Base-by-base conservation (phyloP, 2,797 vertebrate species). In the Leptodactylus fallax region DNA sequence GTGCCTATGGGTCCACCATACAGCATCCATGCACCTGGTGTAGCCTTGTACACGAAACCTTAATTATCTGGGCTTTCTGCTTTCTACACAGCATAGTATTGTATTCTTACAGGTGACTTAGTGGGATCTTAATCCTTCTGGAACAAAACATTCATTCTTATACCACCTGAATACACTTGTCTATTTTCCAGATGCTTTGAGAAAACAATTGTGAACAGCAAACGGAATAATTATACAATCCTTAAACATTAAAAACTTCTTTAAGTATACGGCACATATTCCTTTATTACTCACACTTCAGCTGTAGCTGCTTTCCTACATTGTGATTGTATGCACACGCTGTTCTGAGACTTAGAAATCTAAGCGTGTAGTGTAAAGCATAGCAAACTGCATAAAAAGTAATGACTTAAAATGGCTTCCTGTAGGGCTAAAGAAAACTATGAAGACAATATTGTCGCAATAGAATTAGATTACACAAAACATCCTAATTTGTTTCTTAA, bases 351-450 rank as follows among this genome's bases (percentile, higher is more conserved):
- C 23, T 63, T 65, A 49, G 10, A 49, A 63, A 63, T n/a, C 79
- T 63, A 63, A 65, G 58, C 79, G 13, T 81, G 19, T 47, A 63
- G 36, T 25, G n/a, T 81, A 81, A 81, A 81, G 49, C n/a, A n/a
- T 47, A 49, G 47, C 47, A 49, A 19, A 12, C 23, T 63, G 45
- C 61, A 81, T 81, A 81, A 63, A 65, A 49, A 81, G 58, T n/a
- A 81, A 81, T 81, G n/a, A 65, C 58, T 49, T n/a, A 76, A 76
- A 79, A 81, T 13, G 79, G 58, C 47, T 9, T 63, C 79, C 36
- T 49, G 60, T 12, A 49, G 79, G 6, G 60, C 58, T 49, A 63
- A 49, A 23, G 60, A 81, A 81, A 81, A 63, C 61, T 47, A 63
- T 23, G 79, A 14, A 3, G 5, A 65, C 79, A 47, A n/a, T 47